Evolutionary conservation across 2,888 invertebrate species (phyloP), one percentile per base, ranked within the genome.

Genomic region (Agrotis exclamationis): DNA sequence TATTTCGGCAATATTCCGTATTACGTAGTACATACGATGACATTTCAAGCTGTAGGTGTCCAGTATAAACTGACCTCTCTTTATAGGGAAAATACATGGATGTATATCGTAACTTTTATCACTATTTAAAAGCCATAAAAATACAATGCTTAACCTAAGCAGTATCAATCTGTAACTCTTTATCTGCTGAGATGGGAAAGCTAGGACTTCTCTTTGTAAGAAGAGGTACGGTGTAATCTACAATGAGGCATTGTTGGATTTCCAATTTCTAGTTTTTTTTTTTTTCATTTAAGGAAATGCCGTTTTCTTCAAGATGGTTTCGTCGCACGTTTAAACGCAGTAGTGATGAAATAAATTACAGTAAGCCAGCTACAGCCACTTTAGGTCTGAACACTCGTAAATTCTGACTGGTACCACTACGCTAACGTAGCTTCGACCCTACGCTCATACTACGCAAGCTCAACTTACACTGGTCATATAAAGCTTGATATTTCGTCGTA

Each of bases 1-100:
- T 50, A 64, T 47, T 44, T 69, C 28, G n/a, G 11, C 28, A 62
- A 54, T 68, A 76, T 59, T 60, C n/a, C 44, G 20, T 63, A 72
- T 54, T 71, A 71, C 47, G 24, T 53, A 33, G 24, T 53, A 33
- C 44, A 14, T n/a, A 56, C 33, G 56, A n/a, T n/a, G n/a, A 20
- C 56, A 14, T 56, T 56, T 14, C 56, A 14, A 54, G 54, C 28
- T 14, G 2, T n/a, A 33, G 1, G 33, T 6, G 2, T n/a, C 65
- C 65, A 58, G 13, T 33, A 33, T 48, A 57, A 33, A 14, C 47
- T 65, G 47, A 20, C 1, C 47, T 33, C 1, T 18, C 1, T 7
- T 9, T 18, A 5, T 22, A 33, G 7, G 5, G 11, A 11, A 2
- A 33, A 28, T 5, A 28, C 28, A 33, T 33, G 9, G 39, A 39